A percentile compares a stretch with the other conserved stretches of the same genome.
phyloP scores from a whole-genome alignment of 2,113 vertebrate genomes.

The Neomonachus schauinslandi region DNA sequence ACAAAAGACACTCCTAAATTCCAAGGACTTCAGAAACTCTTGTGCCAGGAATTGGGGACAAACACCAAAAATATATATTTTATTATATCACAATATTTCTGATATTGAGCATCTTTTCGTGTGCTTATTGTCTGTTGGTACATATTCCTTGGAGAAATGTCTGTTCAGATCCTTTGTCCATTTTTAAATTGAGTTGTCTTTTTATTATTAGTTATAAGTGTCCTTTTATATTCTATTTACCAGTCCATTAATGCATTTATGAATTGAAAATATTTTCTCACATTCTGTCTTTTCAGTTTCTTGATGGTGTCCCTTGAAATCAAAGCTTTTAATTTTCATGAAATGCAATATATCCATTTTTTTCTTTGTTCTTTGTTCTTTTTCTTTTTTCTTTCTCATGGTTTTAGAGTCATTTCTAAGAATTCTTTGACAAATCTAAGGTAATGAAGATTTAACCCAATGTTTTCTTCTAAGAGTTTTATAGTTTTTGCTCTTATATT shows the following conservation, averaged over 20 bases:
- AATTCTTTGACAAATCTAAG: neutral
- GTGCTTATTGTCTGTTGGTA: neutral
- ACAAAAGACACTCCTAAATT: neutral
- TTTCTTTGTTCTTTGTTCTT: neutral
- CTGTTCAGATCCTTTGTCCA: neutral
- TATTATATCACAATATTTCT: neutral
- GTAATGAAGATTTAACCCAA: neutral
- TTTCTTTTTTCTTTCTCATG: neutral
- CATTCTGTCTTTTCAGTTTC: neutral
- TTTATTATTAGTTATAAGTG: neutral
- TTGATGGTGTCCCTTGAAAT: neutral
- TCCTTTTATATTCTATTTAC: neutral
- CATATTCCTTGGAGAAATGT: neutral
- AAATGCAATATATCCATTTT: neutral
- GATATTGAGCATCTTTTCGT: neutral
- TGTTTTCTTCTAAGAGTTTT: neutral
- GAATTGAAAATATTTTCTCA: conserved; percentile 7
- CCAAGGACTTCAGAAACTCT: neutral
- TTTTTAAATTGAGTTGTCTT: neutral
- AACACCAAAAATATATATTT: neutral
- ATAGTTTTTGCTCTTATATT: neutral
- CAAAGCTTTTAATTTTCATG: neutral
- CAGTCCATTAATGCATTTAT: neutral
- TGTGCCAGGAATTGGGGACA: neutral
- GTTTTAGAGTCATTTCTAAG: neutral